These are phyloP conservation scores for Pseudois nayaur DNA, from an alignment of 2,113 vertebrate genomes.

Conservation along the genomic window DNA sequence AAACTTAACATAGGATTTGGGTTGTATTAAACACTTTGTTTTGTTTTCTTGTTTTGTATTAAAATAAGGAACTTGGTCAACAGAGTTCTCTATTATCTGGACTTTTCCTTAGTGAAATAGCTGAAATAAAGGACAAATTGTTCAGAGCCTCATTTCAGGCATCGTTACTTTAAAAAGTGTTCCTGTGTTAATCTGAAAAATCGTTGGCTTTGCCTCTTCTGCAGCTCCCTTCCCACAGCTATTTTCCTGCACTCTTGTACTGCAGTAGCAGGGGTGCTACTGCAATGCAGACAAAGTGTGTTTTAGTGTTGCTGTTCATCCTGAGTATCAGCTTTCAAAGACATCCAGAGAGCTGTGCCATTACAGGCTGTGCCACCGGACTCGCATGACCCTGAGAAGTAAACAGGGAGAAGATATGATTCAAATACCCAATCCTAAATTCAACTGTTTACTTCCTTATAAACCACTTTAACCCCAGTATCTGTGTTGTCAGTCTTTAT, in stretches of 20 bases:
- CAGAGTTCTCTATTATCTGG: conserved; percentile 11
- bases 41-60: background rate
- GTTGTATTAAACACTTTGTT: background rate
- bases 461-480: background rate
- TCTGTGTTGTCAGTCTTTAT: background rate
- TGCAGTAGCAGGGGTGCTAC: background rate
- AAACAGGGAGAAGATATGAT: background rate
- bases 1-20: background rate
- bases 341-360: background rate
- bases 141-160: conserved; percentile 45
- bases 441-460: background rate
- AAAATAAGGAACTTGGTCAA: conserved; percentile 33
- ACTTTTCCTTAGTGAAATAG: conserved; percentile 24
- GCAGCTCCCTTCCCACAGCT: background rate
- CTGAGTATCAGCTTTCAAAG: conserved; percentile 33
- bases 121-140: conserved; percentile 48
- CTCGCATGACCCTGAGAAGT: background rate
- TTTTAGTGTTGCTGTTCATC: background rate
- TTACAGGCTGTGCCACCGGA: background rate
- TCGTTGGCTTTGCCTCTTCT: background rate
- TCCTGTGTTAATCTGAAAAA: conserved; percentile 40
- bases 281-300: background rate
- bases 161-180: conserved; percentile 34
- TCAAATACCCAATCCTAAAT: background rate
- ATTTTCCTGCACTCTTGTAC: background rate